A percentile compares a stretch with the other conserved stretches of the same genome.
Conservation (phyloP, 2,888 invertebrate genomes). For the Tetranychus piercei region DNA sequence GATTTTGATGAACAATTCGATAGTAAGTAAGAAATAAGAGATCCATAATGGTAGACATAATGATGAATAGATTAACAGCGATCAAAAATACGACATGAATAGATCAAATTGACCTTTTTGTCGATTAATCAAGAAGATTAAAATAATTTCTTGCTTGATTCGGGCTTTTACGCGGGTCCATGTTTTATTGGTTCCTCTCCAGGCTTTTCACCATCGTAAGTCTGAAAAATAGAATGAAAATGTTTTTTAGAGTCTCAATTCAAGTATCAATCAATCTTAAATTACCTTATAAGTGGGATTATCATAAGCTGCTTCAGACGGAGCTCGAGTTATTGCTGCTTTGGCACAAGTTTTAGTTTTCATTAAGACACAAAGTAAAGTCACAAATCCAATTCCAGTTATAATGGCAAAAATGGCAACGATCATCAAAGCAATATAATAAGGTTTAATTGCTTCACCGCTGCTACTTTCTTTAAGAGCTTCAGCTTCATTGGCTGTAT, state of each 20-base stretch:
- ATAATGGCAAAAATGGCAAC: slow-evolving; percentile 70
- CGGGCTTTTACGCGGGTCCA: background rate
- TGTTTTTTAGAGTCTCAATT: slow-evolving; percentile 2
- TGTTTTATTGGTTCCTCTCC: slow-evolving; percentile 23
- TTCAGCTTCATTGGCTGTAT: slow-evolving; percentile 24
- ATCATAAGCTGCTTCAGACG: slow-evolving; percentile 71
- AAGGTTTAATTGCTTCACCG: slow-evolving; percentile 42
- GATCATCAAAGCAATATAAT: slow-evolving; percentile 69
- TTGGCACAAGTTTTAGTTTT: slow-evolving; percentile 49
- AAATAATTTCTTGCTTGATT: no score
- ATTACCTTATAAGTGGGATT: slow-evolving; percentile 76
- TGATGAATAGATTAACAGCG: no score
- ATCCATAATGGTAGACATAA: no score
- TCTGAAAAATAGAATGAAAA: slow-evolving; percentile 22
- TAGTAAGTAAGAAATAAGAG: no score
- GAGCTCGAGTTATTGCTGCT: slow-evolving; percentile 59
- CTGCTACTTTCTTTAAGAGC: slow-evolving; percentile 19
- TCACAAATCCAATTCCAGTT: slow-evolving; percentile 59
- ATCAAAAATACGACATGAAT: no score
- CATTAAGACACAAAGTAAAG: slow-evolving; percentile 58
- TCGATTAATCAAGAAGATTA: no score
- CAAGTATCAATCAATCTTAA: background rate
- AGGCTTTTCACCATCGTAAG: slow-evolving; percentile 26
- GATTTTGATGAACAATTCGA: no score
- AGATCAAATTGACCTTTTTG: no score